Evolutionary conservation across 2,888 invertebrate genomes (phyloP).

Genomic region (Xestia c-nigrum): DNA sequence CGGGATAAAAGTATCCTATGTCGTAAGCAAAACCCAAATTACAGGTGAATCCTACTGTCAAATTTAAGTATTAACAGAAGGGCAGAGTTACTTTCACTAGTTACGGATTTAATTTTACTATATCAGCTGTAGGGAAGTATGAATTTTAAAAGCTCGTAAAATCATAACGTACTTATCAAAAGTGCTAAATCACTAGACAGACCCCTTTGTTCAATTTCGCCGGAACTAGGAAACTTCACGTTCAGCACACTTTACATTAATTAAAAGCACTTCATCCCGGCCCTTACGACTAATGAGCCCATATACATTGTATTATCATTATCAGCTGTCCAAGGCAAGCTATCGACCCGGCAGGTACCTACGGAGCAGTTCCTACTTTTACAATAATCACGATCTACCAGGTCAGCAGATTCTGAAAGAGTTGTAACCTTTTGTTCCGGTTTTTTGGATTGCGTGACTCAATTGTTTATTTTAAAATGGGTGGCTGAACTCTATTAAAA

Average conservation of each 20-base stretch:
- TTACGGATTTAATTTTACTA: neutral
- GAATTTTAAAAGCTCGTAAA: neutral
- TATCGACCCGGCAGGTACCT: conserved; percentile 28
- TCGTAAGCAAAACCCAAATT: neutral
- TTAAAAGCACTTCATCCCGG: conserved; percentile 47
- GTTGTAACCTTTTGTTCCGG: conserved; percentile 35
- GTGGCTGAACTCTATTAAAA: neutral
- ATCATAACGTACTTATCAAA: neutral
- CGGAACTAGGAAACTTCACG: conserved; percentile 59
- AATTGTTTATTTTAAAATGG: conserved; percentile 7
- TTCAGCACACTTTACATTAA: conserved; percentile 25
- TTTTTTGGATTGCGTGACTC: conserved; percentile 27
- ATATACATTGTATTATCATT: conserved; percentile 13
- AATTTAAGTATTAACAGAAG: neutral
- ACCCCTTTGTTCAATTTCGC: neutral
- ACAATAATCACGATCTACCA: conserved; percentile 25
- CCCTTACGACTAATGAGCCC: conserved; percentile 20
- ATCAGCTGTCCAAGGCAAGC: conserved; percentile 47
- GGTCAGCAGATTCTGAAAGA: conserved; percentile 34
- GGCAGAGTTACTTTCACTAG: neutral
- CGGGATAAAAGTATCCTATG: neutral
- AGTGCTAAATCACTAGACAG: neutral
- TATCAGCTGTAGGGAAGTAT: neutral
- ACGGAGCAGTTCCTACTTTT: conserved; percentile 56
- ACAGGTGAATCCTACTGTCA: neutral